Evolutionary conservation across 1,140 invertebrate species (phyloP).

Genomic region (Achroia grisella): DNA sequence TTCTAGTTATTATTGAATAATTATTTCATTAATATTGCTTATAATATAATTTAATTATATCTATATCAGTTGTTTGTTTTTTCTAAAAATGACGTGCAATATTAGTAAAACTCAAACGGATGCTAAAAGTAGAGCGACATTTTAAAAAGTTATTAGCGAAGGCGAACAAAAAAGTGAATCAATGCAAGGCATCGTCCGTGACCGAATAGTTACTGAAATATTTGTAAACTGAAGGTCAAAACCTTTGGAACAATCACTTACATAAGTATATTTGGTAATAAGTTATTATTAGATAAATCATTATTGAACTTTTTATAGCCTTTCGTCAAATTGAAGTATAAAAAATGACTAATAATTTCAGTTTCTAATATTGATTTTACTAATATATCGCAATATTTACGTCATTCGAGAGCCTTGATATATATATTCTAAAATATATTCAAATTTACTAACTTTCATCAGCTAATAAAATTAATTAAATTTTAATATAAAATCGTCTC

Average conservation of each 20-base stretch:
- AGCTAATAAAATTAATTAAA: too few relatives aligned
- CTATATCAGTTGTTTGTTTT: too few relatives aligned
- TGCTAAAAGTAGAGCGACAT: constrained; percentile 8
- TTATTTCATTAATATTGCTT: too few relatives aligned
- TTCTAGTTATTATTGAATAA: too few relatives aligned
- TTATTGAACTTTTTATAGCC: too few relatives aligned
- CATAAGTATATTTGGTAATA: too few relatives aligned
- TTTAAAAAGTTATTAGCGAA: constrained; percentile 13
- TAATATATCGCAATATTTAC: constrained; percentile 1
- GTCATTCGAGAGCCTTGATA: constrained; percentile 11
- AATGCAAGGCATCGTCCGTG: constrained; percentile 12
- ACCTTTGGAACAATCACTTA: neutral
- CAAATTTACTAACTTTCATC: constrained; percentile 5
- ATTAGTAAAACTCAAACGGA: neutral
- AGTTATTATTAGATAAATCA: too few relatives aligned
- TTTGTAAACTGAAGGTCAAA: constrained; percentile 9
- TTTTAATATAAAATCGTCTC: too few relatives aligned
- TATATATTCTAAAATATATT: too few relatives aligned
- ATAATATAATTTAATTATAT: too few relatives aligned
- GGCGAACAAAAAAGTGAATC: constrained; percentile 14
- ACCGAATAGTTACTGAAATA: constrained; percentile 15
- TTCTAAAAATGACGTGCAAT: too few relatives aligned
- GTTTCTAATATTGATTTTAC: neutral
- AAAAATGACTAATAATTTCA: neutral
- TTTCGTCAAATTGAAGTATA: too few relatives aligned